Conservation (phyloP, 2,797 vertebrate genomes). For the Sternotherus odoratus region DNA sequence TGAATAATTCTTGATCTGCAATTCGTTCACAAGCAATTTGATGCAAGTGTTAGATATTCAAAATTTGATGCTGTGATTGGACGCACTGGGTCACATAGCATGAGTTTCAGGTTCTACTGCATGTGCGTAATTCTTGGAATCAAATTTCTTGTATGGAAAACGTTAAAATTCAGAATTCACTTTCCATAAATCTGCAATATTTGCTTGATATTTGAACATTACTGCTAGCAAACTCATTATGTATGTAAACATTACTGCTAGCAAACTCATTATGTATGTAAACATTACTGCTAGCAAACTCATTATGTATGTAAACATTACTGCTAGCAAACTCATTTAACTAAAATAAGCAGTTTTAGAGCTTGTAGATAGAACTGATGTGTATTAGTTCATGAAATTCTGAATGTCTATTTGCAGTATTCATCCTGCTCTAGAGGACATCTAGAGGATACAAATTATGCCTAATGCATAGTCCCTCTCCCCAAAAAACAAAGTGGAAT, state of each 20-base stretch:
- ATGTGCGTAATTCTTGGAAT: background rate
- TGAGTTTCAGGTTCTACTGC: background rate
- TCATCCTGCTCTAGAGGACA: background rate
- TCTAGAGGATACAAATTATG: background rate
- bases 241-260: background rate
- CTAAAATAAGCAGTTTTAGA: background rate
- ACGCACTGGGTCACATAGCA: rapidly evolving
- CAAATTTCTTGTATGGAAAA: background rate
- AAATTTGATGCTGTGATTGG: background rate
- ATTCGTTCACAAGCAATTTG: background rate
- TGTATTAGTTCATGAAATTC: background rate
- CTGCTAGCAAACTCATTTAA: background rate
- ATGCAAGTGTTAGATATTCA: rapidly evolving
- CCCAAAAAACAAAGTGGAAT: background rate
- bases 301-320: background rate
- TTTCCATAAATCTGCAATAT: background rate
- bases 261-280: background rate
- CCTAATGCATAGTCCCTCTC: background rate
- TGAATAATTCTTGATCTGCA: background rate
- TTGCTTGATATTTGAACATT: background rate
- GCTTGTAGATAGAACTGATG: background rate
- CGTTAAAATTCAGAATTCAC: background rate
- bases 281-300: background rate
- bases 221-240: no score
- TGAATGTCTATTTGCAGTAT: background rate